These are phyloP conservation scores for Andrena hattorfiana DNA, from an alignment of 2,888 invertebrate species.

Conservation along the genomic window DNA sequence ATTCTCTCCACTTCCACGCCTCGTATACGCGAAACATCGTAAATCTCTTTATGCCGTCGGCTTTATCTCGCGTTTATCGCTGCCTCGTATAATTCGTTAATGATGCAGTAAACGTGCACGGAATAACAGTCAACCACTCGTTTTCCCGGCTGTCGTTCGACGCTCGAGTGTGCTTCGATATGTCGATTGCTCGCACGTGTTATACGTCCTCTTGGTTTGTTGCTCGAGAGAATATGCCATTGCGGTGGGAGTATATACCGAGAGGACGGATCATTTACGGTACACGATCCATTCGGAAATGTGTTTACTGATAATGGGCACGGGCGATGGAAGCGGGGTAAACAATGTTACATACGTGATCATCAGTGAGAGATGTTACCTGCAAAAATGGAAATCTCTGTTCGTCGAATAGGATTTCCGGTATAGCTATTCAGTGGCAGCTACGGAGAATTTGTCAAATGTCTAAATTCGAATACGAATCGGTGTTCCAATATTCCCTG, in stretches of 20 bases:
- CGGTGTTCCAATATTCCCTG: background rate
- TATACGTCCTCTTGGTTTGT: background rate
- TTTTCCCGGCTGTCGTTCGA: slow-evolving; percentile 45
- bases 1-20: slow-evolving; percentile 27
- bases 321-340: background rate
- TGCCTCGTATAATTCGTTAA: slow-evolving; percentile 81
- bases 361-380: no score
- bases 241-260: background rate
- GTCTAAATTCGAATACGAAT: background rate
- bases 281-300: background rate
- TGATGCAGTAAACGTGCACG: slow-evolving; percentile 78
- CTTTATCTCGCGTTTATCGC: slow-evolving; percentile 80
- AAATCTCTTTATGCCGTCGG: slow-evolving; percentile 78
- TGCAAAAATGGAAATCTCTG: no score
- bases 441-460: background rate
- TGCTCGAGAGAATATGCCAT: slow-evolving; percentile 3
- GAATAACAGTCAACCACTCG: slow-evolving; percentile 54
- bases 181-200: slow-evolving; percentile 9
- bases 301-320: background rate
- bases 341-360: slow-evolving; percentile 15
- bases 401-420: no score
- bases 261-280: background rate
- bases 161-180: slow-evolving; percentile 14
- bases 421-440: background rate
- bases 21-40: slow-evolving; percentile 59